These are phyloP conservation scores for Archips crataeganus DNA, from an alignment of 2,888 invertebrate genomes.

Conservation along the genomic window DNA sequence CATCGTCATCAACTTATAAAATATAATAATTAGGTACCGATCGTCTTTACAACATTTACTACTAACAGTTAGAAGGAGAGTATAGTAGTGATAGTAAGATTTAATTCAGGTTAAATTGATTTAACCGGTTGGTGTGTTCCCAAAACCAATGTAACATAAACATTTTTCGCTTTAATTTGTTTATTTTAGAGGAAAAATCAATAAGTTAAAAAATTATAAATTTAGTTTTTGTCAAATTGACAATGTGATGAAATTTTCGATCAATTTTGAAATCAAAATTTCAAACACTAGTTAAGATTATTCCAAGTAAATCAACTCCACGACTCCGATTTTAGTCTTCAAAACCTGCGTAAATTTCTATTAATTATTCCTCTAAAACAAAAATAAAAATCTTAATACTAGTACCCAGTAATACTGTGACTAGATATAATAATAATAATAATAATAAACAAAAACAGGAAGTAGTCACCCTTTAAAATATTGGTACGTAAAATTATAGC, in stretches of 20 bases:
- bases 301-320: not conserved
- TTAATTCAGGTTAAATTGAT: conserved; percentile 45
- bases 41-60: conserved; percentile 60
- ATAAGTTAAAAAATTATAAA: not conserved
- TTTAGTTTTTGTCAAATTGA: not conserved
- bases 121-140: conserved; percentile 30
- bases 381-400: conserved; percentile 54
- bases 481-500: conserved; percentile 47
- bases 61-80: conserved; percentile 56
- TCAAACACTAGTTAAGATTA: not conserved
- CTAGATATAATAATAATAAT: conserved; percentile 69
- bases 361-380: conserved; percentile 41
- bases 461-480: conserved; percentile 48
- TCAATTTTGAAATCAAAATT: not conserved
- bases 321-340: no score
- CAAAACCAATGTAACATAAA: conserved; percentile 39
- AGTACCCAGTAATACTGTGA: conserved; percentile 77
- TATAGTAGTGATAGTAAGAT: conserved; percentile 45
- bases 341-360: not conserved
- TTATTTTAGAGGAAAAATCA: conserved; percentile 36
- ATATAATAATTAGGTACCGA: conserved; percentile 66
- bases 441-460: conserved; percentile 55
- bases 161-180: not conserved
- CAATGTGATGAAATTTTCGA: not conserved
- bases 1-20: conserved; percentile 82